Evolutionary conservation across 2,797 vertebrate species (phyloP).

Genomic region (Megalops cyprinoides): DNA sequence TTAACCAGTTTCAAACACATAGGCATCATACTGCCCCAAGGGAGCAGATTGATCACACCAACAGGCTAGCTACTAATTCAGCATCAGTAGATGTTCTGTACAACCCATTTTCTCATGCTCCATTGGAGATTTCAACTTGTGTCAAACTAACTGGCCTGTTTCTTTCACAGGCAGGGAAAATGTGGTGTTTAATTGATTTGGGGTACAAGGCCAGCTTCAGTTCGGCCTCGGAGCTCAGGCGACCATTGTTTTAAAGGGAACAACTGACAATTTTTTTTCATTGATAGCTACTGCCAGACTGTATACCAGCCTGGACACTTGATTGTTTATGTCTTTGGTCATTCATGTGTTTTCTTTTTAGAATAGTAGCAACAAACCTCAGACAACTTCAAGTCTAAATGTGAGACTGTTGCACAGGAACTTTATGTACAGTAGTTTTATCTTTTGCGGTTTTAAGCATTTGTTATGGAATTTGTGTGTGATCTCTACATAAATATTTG

Average conservation of each 20-base stretch:
- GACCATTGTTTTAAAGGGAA: background rate
- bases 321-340: background rate
- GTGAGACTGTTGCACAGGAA: background rate
- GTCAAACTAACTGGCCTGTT: constrained; percentile 19
- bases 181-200: constrained; percentile 28
- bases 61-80: background rate
- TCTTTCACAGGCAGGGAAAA: background rate
- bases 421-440: background rate
- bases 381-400: background rate
- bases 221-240: constrained; percentile 18
- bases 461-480: too few species aligned
- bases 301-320: background rate
- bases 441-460: background rate
- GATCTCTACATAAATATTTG: too few species aligned
- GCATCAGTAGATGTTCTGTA: background rate
- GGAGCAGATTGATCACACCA: constrained; percentile 5
- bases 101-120: background rate
- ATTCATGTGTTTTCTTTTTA: background rate
- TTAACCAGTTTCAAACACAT: background rate
- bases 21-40: background rate
- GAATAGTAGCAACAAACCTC: background rate
- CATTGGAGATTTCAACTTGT: constrained; percentile 15
- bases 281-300: background rate
- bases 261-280: background rate
- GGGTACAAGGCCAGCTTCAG: constrained; percentile 25